Evolutionary conservation across 2,888 invertebrate species (phyloP).

Genomic region (Tinea semifulvella): DNA sequence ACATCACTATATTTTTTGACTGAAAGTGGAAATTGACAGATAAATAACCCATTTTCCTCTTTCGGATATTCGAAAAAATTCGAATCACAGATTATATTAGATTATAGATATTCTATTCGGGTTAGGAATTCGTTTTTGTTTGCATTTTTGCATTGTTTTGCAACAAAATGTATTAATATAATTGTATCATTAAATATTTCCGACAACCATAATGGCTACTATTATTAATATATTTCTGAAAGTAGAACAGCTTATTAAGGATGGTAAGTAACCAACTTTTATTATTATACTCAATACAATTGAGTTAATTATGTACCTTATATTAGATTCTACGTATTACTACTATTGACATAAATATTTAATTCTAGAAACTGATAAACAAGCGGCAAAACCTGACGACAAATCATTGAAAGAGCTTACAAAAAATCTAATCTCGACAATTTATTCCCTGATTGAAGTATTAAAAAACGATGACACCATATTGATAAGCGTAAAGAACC

Average conservation of each 20-base stretch:
- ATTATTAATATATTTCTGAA: background rate
- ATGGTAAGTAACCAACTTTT: background rate
- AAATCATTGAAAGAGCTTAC: conserved; percentile 1
- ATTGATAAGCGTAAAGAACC: conserved; percentile 72
- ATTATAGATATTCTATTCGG: too few species aligned
- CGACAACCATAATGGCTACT: too few species aligned
- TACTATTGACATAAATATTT: background rate
- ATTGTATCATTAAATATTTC: too few species aligned
- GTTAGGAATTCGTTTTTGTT: too few species aligned
- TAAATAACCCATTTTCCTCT: too few species aligned
- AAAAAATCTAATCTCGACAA: conserved; percentile 21
- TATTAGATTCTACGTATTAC: background rate
- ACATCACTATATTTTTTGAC: too few species aligned
- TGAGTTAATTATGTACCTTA: background rate
- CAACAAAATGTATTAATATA: too few species aligned
- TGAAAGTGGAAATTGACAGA: too few species aligned
- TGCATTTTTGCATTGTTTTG: too few species aligned
- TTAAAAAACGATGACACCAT: conserved; percentile 36
- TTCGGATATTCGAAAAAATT: too few species aligned
- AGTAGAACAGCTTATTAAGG: background rate
- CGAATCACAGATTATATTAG: too few species aligned
- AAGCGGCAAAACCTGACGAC: conserved; percentile 14
- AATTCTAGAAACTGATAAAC: conserved; percentile 15
- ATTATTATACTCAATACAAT: background rate
- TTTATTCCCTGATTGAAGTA: conserved; percentile 39